phyloP scores from a whole-genome alignment of 2,113 vertebrate genomes.

The Butorides virescens region DNA sequence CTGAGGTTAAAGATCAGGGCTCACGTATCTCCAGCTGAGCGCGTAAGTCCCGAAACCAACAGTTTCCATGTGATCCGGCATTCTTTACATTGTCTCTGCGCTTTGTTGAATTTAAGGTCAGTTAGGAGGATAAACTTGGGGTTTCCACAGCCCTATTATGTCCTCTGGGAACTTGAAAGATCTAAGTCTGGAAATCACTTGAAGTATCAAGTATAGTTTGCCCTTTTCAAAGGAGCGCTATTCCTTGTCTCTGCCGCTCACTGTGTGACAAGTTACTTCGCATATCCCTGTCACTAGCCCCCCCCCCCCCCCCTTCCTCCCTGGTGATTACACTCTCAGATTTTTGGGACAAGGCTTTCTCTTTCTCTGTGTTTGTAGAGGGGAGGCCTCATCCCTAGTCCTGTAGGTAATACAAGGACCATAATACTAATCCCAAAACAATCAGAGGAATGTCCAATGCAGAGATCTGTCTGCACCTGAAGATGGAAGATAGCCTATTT shows the following conservation, averaged over 20 bases:
- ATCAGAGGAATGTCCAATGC: background rate
- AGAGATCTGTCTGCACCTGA: constrained; percentile 31
- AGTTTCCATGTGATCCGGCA: constrained; percentile 49
- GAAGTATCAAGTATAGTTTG: constrained; percentile 44
- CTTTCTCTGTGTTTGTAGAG: constrained; percentile 32
- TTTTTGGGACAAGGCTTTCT: constrained; percentile 37
- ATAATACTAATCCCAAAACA: constrained; percentile 60
- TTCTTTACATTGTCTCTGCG: constrained; percentile 30
- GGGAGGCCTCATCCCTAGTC: constrained; percentile 18
- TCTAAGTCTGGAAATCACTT: constrained; percentile 52
- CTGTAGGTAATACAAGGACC: constrained; percentile 38
- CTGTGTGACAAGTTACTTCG: constrained; percentile 58
- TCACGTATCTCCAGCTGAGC: constrained; percentile 54
- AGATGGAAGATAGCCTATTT: background rate
- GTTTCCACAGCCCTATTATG: constrained; percentile 55
- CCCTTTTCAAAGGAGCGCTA: constrained; percentile 18
- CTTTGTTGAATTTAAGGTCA: constrained; percentile 65
- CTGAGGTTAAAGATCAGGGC: constrained; percentile 59
- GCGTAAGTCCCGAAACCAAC: constrained; percentile 46
- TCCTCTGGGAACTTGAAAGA: constrained; percentile 62
- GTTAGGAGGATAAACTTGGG: constrained; percentile 59
- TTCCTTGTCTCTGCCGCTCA: background rate
- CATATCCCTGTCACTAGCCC: background rate
- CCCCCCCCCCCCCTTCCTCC: background rate
- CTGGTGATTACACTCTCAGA: background rate